Evolutionary conservation across 2,797 vertebrate species (phyloP), one percentile per base, ranked within the genome.

Genomic region (Fistularia tabacaria): DNA sequence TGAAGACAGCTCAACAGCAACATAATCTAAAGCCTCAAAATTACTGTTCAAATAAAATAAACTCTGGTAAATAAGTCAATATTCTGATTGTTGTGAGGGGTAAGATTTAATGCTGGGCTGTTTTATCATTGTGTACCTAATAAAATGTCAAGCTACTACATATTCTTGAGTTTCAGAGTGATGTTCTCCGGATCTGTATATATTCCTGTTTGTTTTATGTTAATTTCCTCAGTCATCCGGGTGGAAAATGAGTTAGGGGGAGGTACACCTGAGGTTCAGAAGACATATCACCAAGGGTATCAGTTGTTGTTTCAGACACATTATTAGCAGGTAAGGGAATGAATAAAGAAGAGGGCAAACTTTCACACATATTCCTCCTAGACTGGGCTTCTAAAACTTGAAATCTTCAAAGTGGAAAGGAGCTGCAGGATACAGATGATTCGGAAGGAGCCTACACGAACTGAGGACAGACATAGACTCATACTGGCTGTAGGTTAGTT

Each of bases 321-420:
- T 78, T 83, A 78, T 73, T 81, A 71, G 54, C 76, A 85, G 74
- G 68, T 75, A 69, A 76, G 57, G 56, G 62, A 70, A 83, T 66
- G 60, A 80, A 79, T 74, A 70, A 74, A 82, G 71, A 66, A 49
- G 62, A 70, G 67, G 58, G 59, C 63, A 62, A 73, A 78, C 72
- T 66, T 71, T 54, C 73, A 71, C 48, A 66, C 55, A 56, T 64
- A 82, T 76, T 79, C 80, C 79, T 76, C 61, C 59, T 62, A 73
- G 71, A 76, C 67, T 1, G 8, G 11, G 54, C 71, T 75, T 80
- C 62, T 74, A 57, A 71, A 66, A 75, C 73, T 71, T 74, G 2
- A 71, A 73, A 74, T 83, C 73, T 82, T 80, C 69, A 83, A 84
- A 86, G 74, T 59, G 36, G 44, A 6, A 14, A 55, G 50, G 57